These are phyloP conservation scores for Mystacides longicornis DNA, from an alignment of 2,888 invertebrate species.

Conservation along the genomic window DNA sequence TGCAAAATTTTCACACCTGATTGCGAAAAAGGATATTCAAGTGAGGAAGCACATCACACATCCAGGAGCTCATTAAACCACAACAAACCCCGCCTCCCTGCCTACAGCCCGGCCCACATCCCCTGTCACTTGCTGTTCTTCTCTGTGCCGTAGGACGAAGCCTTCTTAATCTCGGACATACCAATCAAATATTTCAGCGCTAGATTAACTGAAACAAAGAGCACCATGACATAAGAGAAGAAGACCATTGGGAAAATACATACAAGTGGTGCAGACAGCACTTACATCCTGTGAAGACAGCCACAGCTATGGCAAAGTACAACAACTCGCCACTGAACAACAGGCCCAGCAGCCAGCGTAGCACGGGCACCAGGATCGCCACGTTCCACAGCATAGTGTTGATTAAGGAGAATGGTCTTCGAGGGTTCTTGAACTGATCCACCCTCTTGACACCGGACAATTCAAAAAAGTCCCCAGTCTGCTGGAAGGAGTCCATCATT, in stretches of 20 bases:
- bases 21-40: too few species aligned
- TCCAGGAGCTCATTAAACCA: too few species aligned
- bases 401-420: constrained; percentile 58
- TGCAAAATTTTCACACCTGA: too few species aligned
- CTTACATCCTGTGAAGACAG: constrained; percentile 71
- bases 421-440: constrained; percentile 49
- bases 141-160: constrained; percentile 69
- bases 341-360: constrained; percentile 59
- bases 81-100: too few species aligned
- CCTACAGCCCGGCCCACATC: too few species aligned
- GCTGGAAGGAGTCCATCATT: constrained; percentile 63
- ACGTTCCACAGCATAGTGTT: constrained; percentile 67
- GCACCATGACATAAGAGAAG: background rate
- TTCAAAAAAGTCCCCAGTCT: constrained; percentile 72
- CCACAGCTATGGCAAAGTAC: constrained; percentile 60
- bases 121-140: constrained; percentile 41
- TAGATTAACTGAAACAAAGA: constrained; percentile 59
- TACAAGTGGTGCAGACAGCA: too few species aligned
- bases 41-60: too few species aligned
- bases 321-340: constrained; percentile 66
- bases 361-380: constrained; percentile 60
- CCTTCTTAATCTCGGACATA: constrained; percentile 78
- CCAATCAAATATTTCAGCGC: constrained; percentile 73
- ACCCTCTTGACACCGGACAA: constrained; percentile 64
- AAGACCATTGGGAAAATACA: too few species aligned